Conservation (phyloP, 92 coral and sea anemone species). For the Galaxea fascicularis region DNA sequence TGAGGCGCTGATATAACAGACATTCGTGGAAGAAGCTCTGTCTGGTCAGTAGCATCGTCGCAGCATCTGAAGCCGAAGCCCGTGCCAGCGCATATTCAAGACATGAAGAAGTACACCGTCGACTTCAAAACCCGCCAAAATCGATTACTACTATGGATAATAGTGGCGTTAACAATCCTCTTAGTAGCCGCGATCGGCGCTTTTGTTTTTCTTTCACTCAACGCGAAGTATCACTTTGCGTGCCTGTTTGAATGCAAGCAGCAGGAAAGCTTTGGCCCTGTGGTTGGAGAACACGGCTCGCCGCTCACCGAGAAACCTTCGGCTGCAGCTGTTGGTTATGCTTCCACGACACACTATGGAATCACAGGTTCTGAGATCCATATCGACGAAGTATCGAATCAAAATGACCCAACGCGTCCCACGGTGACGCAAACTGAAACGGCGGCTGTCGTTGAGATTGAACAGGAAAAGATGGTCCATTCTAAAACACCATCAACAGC, state of each 20-base stretch:
- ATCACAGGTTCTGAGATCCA: not conserved
- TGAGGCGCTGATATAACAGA: constrained; percentile 13
- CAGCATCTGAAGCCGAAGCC: not conserved
- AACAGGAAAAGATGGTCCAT: not conserved
- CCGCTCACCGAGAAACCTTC: not conserved
- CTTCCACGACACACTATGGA: not conserved
- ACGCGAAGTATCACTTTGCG: constrained; percentile 74
- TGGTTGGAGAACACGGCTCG: not conserved
- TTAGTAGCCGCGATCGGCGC: constrained; percentile 68
- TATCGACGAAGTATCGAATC: not conserved
- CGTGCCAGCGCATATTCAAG: not conserved
- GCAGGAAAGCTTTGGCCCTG: not conserved
- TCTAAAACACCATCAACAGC: constrained; percentile 12
- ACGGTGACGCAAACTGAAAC: not conserved
- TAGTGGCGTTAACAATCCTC: constrained; percentile 67
- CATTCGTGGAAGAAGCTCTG: not conserved
- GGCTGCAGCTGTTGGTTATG: not conserved
- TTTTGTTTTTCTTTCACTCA: constrained; percentile 79
- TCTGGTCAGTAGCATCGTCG: not conserved
- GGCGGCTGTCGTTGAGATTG: constrained; percentile 5
- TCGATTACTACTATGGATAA: constrained; percentile 75
- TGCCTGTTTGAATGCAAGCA: constrained; percentile 77
- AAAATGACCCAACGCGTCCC: not conserved
- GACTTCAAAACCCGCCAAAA: constrained; percentile 67
- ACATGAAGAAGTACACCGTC: constrained; percentile 10